Percentiles rank a stretch among this genome's conserved stretches.
Conservation (phyloP, 2,888 invertebrate species). For the Tenodera sinensis region DNA sequence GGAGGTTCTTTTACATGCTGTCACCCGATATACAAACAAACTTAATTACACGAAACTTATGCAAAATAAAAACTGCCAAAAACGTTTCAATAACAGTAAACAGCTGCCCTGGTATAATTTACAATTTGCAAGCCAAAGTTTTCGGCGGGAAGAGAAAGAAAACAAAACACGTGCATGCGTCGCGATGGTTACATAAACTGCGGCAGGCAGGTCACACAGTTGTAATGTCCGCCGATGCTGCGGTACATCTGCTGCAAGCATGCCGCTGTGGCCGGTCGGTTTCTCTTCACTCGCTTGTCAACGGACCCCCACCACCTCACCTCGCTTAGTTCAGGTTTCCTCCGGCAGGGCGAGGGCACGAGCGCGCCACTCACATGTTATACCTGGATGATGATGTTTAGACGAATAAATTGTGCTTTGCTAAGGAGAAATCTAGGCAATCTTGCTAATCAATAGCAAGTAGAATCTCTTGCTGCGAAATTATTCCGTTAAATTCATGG, state of each 20-base stretch:
- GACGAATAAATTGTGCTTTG: no score
- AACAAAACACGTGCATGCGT: neutral
- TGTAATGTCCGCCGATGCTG: neutral
- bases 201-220: neutral
- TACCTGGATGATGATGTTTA: neutral
- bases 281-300: conserved; percentile 5
- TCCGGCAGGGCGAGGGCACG: neutral
- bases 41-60: neutral
- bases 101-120: no score
- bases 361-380: neutral
- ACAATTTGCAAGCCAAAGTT: neutral
- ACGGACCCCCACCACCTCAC: neutral
- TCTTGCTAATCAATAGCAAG: no score
- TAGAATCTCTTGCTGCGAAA: no score
- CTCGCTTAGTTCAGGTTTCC: conserved; percentile 4
- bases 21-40: neutral
- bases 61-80: neutral
- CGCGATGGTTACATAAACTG: neutral
- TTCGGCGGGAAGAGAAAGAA: neutral
- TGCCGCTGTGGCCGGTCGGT: no score
- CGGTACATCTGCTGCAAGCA: neutral
- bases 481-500: no score
- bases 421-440: no score
- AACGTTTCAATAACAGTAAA: neutral
- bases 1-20: neutral